Evolutionary conservation across 2,888 invertebrate species (phyloP).

Genomic region (Opisthograptis luteolata): DNA sequence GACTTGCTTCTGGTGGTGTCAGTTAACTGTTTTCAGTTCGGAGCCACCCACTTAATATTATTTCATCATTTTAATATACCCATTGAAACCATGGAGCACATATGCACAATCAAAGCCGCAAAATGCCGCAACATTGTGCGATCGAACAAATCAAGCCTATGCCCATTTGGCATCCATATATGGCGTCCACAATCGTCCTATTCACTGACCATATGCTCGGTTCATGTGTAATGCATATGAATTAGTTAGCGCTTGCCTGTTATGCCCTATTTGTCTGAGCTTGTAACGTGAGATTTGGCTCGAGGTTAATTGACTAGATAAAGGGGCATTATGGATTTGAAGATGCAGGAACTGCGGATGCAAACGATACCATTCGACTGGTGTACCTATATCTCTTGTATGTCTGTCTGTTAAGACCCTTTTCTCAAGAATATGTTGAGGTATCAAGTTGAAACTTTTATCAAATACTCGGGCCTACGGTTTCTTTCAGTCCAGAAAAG

Average conservation of each 20-base stretch:
- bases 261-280: constrained; percentile 13
- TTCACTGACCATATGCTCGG: constrained; percentile 50
- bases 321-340: not conserved
- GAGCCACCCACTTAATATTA: too few relatives aligned
- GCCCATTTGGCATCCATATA: constrained; percentile 39
- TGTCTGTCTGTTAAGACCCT: too few relatives aligned
- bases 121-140: constrained; percentile 27
- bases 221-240: constrained; percentile 35
- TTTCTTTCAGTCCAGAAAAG: too few relatives aligned
- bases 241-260: constrained; percentile 9
- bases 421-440: too few relatives aligned
- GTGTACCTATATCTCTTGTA: not conserved
- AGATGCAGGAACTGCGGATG: not conserved
- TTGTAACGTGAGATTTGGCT: constrained; percentile 19
- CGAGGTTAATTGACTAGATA: constrained; percentile 14
- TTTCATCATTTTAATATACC: too few relatives aligned
- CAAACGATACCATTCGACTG: not conserved
- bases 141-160: constrained; percentile 19
- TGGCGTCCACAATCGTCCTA: constrained; percentile 47
- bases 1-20: not conserved
- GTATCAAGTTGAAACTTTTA: too few relatives aligned
- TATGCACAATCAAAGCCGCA: not conserved
- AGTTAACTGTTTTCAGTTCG: not conserved
- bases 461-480: too few relatives aligned
- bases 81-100: too few relatives aligned